Percentiles rank a stretch among this genome's conserved stretches.
phyloP scores from a whole-genome alignment of 2,797 vertebrate genomes.

The Enteromius paludinosus region DNA sequence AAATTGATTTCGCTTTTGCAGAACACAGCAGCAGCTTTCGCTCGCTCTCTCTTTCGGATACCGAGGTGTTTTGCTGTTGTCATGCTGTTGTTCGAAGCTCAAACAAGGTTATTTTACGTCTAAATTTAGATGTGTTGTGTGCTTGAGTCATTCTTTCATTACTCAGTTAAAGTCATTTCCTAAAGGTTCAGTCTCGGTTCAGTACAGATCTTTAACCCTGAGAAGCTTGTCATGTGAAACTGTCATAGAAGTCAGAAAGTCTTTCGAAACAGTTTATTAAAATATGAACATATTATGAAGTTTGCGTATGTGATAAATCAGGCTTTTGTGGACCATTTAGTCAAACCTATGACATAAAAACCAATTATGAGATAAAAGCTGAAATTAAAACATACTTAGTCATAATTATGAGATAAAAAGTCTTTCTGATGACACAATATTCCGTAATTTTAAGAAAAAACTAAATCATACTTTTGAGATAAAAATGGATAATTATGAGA shows the following conservation, averaged over 20 bases:
- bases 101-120: background rate
- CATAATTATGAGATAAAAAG: background rate
- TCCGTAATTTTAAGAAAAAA: background rate
- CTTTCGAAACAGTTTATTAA: background rate
- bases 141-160: background rate
- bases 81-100: background rate
- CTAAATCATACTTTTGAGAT: too few relatives aligned
- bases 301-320: background rate
- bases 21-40: constrained; percentile 4
- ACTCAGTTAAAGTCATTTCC: background rate
- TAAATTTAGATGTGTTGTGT: background rate
- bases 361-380: background rate
- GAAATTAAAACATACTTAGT: background rate
- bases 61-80: constrained; percentile 1
- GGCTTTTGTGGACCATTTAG: background rate
- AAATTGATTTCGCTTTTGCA: constrained; percentile 28
- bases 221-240: background rate
- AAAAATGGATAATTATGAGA: too few relatives aligned
- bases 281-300: background rate
- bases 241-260: background rate
- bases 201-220: constrained; percentile 71
- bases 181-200: constrained; percentile 58
- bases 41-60: background rate
- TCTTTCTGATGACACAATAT: background rate
- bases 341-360: background rate